A percentile compares a stretch with the other conserved stretches of the same genome.
phyloP scores from a whole-genome alignment of 37 sponge, comb jelly and placozoan species.

The Oopsacas minuta region DNA sequence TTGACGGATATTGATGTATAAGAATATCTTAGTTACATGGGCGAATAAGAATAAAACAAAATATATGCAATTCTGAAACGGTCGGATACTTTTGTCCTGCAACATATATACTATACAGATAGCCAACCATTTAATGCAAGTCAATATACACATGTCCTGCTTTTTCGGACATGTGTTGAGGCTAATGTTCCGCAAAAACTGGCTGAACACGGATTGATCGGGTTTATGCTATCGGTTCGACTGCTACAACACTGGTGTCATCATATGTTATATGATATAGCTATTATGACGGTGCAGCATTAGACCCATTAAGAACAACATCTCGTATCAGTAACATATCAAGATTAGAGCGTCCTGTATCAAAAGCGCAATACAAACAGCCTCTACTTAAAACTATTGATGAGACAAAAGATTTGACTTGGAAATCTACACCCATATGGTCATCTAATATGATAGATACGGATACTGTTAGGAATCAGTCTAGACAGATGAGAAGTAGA shows the following conservation, averaged over 20 bases:
- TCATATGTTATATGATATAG: background rate
- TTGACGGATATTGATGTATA: too few relatives aligned
- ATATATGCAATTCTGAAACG: too few relatives aligned
- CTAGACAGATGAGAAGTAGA: slow-evolving; percentile 17
- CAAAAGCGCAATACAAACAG: background rate
- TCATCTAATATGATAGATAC: background rate
- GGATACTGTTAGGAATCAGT: background rate
- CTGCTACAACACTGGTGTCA: background rate
- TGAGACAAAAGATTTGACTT: background rate
- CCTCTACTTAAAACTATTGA: background rate
- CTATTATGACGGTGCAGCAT: background rate
- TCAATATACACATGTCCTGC: too few relatives aligned
- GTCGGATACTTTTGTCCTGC: too few relatives aligned
- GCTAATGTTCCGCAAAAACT: too few relatives aligned
- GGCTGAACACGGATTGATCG: too few relatives aligned
- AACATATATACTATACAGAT: too few relatives aligned
- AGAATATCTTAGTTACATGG: background rate
- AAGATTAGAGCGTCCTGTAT: background rate
- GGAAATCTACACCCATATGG: background rate
- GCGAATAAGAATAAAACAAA: background rate
- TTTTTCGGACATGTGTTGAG: too few relatives aligned
- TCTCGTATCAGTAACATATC: background rate
- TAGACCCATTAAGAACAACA: background rate
- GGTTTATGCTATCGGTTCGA: too few relatives aligned
- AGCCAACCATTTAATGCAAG: too few relatives aligned